A percentile compares a stretch with the other conserved stretches of the same genome.
Evolutionary conservation across 2,888 invertebrate genomes (phyloP).

Genomic region (Auanema freiburgensis): DNA sequence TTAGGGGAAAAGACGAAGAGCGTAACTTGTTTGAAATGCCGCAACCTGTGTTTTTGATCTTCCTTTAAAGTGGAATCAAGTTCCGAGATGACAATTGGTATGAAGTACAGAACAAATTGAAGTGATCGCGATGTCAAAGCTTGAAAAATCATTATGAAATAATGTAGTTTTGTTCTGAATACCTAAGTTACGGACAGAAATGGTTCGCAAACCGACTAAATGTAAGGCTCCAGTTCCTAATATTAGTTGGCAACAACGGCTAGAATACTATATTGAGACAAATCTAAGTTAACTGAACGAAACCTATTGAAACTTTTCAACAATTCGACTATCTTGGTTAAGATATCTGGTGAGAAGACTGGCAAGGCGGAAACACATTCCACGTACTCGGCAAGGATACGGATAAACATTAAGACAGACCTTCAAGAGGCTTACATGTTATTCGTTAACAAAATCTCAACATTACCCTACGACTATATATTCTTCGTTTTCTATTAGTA

Average conservation of each 20-base stretch:
- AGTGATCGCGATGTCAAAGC: constrained; percentile 68
- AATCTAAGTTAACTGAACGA: neutral
- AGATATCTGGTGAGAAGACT: constrained; percentile 38
- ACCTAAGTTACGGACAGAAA: constrained; percentile 88
- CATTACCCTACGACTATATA: constrained; percentile 67
- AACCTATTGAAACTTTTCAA: constrained; percentile 67
- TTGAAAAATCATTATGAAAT: constrained; percentile 42
- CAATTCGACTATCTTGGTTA: constrained; percentile 69
- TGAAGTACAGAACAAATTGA: constrained; percentile 71
- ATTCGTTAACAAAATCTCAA: neutral
- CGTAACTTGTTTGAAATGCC: constrained; percentile 54
- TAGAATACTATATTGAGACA: constrained; percentile 20
- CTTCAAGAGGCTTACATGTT: neutral
- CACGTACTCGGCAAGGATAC: constrained; percentile 90
- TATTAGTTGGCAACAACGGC: constrained; percentile 80
- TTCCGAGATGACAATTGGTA: constrained; percentile 54
- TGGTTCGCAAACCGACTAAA: constrained; percentile 82
- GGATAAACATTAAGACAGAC: constrained; percentile 76
- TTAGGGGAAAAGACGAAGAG: neutral
- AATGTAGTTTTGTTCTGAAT: neutral
- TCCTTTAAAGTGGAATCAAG: constrained; percentile 43
- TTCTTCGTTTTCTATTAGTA: constrained; percentile 63
- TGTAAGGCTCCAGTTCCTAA: constrained; percentile 94
- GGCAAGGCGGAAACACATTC: constrained; percentile 79
- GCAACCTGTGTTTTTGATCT: constrained; percentile 41